Evolutionary conservation across 2,113 vertebrate genomes (phyloP).

Genomic region (Macaca fascicularis): T2T-MFA8v1.1 NC_088387.1:103046501-103047000

Average conservation of each 20-base stretch:
- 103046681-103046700: slow-evolving; percentile 58
- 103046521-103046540: not conserved
- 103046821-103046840: slow-evolving; percentile 86
- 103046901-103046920: slow-evolving; percentile 40
- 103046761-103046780: slow-evolving; percentile 89
- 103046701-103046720: slow-evolving; percentile 75
- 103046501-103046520: not conserved
- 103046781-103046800: slow-evolving; percentile 85
- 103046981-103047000: slow-evolving; percentile 69
- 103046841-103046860: slow-evolving; percentile 82
- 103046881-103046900: slow-evolving; percentile 77
- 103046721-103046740: slow-evolving; percentile 80
- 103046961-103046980: slow-evolving; percentile 74
- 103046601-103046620: not conserved
- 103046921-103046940: slow-evolving; percentile 69
- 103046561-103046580: not conserved
- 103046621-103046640: not conserved
- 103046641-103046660: not conserved
- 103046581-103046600: not conserved
- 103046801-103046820: slow-evolving; percentile 86
- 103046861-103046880: slow-evolving; percentile 87
- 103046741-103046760: slow-evolving; percentile 89
- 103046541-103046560: not conserved
- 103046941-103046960: slow-evolving; percentile 59
- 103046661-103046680: slow-evolving; percentile 34